phyloP scores from a whole-genome alignment of 2,888 invertebrate genomes.

The Chrysopilus asiliformis region DNA sequence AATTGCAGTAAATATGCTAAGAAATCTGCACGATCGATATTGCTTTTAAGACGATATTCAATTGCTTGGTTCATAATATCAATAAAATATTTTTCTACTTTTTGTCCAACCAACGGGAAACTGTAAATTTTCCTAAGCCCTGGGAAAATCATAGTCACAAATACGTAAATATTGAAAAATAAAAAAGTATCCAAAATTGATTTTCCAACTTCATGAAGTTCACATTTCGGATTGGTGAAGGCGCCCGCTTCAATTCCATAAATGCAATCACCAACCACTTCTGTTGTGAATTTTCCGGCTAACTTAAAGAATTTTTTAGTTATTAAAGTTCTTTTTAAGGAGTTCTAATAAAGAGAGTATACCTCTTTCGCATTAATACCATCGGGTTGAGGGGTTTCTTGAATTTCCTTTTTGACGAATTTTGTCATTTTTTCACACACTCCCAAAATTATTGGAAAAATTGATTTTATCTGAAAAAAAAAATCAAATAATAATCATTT shows the following conservation, averaged over 20 bases:
- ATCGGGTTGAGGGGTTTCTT: too few relatives aligned
- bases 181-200: background rate
- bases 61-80: conserved; percentile 23
- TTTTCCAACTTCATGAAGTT: background rate
- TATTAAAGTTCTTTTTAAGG: too few relatives aligned
- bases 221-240: background rate
- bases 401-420: too few relatives aligned
- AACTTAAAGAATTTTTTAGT: background rate
- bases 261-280: background rate
- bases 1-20: conserved; percentile 28
- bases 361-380: too few relatives aligned
- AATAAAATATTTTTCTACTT: too few relatives aligned
- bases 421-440: background rate
- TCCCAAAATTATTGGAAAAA: background rate
- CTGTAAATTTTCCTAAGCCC: too few relatives aligned
- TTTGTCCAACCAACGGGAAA: too few relatives aligned
- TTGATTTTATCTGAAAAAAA: background rate
- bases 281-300: background rate
- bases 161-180: background rate
- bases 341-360: too few relatives aligned
- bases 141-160: background rate
- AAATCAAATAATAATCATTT: background rate
- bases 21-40: conserved; percentile 26
- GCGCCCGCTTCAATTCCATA: background rate
- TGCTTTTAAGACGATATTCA: conserved; percentile 19